Conservation (phyloP, 2,113 vertebrate genomes). For the Pseudolaguvia tuberculata region DNA sequence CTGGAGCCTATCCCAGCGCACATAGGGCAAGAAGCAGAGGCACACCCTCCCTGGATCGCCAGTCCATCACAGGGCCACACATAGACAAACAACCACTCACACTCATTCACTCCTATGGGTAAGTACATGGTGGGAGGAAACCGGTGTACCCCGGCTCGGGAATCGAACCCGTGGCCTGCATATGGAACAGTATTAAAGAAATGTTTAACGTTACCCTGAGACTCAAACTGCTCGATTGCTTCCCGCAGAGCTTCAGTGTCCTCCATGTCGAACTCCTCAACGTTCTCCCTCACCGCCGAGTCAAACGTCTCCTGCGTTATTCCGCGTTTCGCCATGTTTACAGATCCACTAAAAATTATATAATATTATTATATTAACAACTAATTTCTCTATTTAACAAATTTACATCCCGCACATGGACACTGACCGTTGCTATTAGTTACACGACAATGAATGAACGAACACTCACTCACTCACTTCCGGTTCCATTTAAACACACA, state of each 20-base stretch:
- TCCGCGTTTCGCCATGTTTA: conserved; percentile 75
- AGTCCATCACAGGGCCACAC: too few species aligned
- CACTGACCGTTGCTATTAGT: neutral
- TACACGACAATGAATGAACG: conserved; percentile 4
- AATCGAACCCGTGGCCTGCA: too few species aligned
- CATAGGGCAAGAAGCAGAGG: too few species aligned
- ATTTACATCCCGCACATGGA: neutral
- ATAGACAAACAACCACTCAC: too few species aligned
- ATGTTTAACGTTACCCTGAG: conserved; percentile 81
- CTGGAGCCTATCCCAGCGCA: too few species aligned
- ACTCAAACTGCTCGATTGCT: conserved; percentile 86
- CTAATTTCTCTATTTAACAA: neutral
- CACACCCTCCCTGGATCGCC: too few species aligned
- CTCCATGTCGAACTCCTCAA: conserved; percentile 86
- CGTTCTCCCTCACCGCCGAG: conserved; percentile 82
- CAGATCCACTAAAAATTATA: neutral
- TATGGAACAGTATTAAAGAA: neutral
- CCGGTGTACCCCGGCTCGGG: too few species aligned
- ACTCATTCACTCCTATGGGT: too few species aligned
- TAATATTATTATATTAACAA: neutral
- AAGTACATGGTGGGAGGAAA: too few species aligned
- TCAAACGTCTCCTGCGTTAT: conserved; percentile 93
- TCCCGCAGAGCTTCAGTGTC: conserved; percentile 81
- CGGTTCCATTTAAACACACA: neutral
- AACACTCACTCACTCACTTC: neutral